Evolutionary conservation across 2,888 invertebrate species (phyloP).

Genomic region (Drosophila tripunctata): DNA sequence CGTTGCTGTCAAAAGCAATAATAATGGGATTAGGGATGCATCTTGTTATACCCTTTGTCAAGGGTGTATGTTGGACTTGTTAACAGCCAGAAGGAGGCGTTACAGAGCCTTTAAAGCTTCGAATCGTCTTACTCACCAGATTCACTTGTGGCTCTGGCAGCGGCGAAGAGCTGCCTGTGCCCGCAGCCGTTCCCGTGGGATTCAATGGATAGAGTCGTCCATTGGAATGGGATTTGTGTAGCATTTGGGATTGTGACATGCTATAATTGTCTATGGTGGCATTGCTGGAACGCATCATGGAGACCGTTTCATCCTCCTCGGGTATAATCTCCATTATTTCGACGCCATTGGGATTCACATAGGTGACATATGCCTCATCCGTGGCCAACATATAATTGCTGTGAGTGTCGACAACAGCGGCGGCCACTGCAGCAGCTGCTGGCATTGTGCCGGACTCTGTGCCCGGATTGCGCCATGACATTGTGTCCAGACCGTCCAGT

Average conservation of each 20-base stretch:
- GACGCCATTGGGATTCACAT: conserved; percentile 83
- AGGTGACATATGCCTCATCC: conserved; percentile 82
- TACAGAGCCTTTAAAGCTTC: too few relatives aligned
- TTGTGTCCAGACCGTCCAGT: conserved; percentile 81
- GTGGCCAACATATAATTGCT: conserved; percentile 82
- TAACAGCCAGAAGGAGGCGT: too few relatives aligned
- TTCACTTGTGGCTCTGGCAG: conserved; percentile 55
- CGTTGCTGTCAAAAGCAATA: conserved; percentile 56
- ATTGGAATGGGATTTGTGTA: conserved; percentile 70
- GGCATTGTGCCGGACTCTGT: conserved; percentile 44
- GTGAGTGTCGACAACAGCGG: conserved; percentile 77
- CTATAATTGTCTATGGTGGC: conserved; percentile 82
- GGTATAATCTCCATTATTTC: conserved; percentile 84
- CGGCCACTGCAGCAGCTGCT: conserved; percentile 65
- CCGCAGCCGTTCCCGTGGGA: conserved; percentile 28
- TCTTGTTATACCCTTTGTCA: too few relatives aligned
- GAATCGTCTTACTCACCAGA: conserved; percentile 65
- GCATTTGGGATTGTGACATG: conserved; percentile 69
- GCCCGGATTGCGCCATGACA: conserved; percentile 81
- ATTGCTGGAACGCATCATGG: conserved; percentile 82
- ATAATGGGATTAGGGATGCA: too few relatives aligned
- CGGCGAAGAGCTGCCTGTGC: conserved; percentile 62
- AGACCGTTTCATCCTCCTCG: conserved; percentile 83
- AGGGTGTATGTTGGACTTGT: too few relatives aligned
- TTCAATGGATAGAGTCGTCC: conserved; percentile 62